Evolutionary conservation across 2,888 invertebrate species (phyloP).

Genomic region (Trissonchulus sp.): DNA sequence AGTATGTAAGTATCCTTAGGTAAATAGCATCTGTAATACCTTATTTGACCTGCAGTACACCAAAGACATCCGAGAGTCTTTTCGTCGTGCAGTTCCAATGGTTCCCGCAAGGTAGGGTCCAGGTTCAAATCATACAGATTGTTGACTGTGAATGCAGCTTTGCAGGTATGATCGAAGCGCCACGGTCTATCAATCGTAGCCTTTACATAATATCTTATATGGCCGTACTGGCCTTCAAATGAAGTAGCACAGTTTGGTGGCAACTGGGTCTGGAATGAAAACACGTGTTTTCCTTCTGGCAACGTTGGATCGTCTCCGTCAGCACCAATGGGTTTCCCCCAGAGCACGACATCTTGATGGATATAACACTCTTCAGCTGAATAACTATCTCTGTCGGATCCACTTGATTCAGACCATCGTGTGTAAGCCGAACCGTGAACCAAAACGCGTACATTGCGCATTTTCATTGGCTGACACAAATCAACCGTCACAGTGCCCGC

Average conservation of each 20-base stretch:
- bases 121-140: not conserved
- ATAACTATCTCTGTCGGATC: too few relatives aligned
- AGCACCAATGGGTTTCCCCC: not conserved
- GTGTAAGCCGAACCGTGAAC: not conserved
- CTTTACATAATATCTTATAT: not conserved
- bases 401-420: not conserved
- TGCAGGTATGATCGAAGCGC: not conserved
- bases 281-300: not conserved
- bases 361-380: not conserved
- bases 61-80: not conserved
- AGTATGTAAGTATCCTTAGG: too few relatives aligned
- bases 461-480: not conserved
- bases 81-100: not conserved
- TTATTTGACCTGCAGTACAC: not conserved
- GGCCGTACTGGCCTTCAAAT: not conserved
- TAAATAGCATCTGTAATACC: too few relatives aligned
- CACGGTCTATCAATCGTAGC: not conserved
- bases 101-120: not conserved
- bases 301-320: not conserved
- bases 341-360: not conserved
- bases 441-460: not conserved
- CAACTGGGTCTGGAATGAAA: not conserved
- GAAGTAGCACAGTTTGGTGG: not conserved
- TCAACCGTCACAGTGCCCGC: not conserved
- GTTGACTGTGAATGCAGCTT: not conserved